Evolutionary conservation across 1,140 invertebrate species (phyloP), one percentile per base, ranked within the genome.

Genomic region (Diprion similis): DNA sequence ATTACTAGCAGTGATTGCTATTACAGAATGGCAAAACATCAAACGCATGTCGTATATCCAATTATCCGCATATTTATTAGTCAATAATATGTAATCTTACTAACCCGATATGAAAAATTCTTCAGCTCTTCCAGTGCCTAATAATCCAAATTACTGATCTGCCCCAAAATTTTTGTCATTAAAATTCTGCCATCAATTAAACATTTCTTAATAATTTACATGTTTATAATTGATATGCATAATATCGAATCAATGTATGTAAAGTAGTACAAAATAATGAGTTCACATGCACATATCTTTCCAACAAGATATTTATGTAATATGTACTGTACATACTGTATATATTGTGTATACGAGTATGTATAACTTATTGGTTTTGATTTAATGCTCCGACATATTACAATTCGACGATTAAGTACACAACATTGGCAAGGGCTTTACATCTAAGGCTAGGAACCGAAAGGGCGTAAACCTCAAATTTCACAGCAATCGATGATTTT

Each of bases 261-360:
- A 59, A 17, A 59, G 6, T 64, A 45, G 66, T 68, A 68, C 6
- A 68, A 68, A 68, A 17, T 8, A 68, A 68, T 7, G 59, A 68
- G 17, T 37, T 70, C 46, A 47, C 17, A 72, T 10, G 19, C 79
- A 82, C 83, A 85, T 77, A 82, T 86, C 85, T 86, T 86, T 86
- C 85, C 85, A 84, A 85, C 79, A 70, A 68, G 51, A 59, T 59
- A 59, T 59, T 13, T 8, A 6, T 59, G 0, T 59, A 59, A 59
- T 59, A n/a, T n/a, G n/a, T n/a, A n/a, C n/a, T n/a, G 15, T n/a
- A n/a, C n/a, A n/a, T n/a, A 37, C 24, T 37, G 24, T 37, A 37
- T 37, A 37, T 37, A 37, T 6, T 37, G 24, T 37, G 1, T 37
- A 37, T 4, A 37, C 24, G 24, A 37, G 24, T 37, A 37, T 37